Base-by-base conservation (phyloP, 92 coral and sea anemone species). In the Bergia sp. region DNA sequence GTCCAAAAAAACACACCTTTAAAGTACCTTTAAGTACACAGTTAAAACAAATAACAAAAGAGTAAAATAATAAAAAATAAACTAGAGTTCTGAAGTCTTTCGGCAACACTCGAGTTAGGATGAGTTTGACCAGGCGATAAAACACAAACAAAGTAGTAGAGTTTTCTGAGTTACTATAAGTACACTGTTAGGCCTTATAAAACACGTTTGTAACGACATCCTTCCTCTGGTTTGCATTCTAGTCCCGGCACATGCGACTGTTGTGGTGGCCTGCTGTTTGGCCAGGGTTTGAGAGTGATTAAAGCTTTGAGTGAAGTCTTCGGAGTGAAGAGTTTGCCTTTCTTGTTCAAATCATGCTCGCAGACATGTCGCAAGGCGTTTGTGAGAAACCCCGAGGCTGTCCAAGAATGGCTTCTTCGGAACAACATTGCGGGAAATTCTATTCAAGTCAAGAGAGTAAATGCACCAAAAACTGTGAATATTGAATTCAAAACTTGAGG, bases 161-260 rank as follows among this genome's bases (percentile, higher is more conserved):
- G 8, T 45, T 45, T 45, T 45, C 29, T 45, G 8, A 4, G 50
- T 7, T 45, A 10, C 8, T 53, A n/a, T 10, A 45, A 15, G 58
- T 10, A 53, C 11, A 1, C 16, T 8, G 58, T 53, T 11, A 53
- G 2, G 13, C 9, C 53, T 47, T 8, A 29, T n/a, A n/a, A n/a
- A 47, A 47, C 53, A 7, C 0, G 1, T 47, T 53, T 15, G 13
- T 10, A 53, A 18, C 18, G 3, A 61, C 29, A 20, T 80, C 37
- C 39, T 13, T 6, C 5, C 69, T 61, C n/a, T 61, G 69, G 69
- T 77, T 79, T 37, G 43, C 29, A 3, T 79, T 67, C 23, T 77
- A 97, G 99, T 78, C 94, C 95, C 37, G 89, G 90, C 66, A 93
- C 86, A 29, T 97, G 99, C 55, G 97, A 97, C 82, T 95, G 98